These are phyloP conservation scores for Eupelmus urozonus DNA, from an alignment of 2,888 invertebrate genomes.

Conservation along the genomic window DNA sequence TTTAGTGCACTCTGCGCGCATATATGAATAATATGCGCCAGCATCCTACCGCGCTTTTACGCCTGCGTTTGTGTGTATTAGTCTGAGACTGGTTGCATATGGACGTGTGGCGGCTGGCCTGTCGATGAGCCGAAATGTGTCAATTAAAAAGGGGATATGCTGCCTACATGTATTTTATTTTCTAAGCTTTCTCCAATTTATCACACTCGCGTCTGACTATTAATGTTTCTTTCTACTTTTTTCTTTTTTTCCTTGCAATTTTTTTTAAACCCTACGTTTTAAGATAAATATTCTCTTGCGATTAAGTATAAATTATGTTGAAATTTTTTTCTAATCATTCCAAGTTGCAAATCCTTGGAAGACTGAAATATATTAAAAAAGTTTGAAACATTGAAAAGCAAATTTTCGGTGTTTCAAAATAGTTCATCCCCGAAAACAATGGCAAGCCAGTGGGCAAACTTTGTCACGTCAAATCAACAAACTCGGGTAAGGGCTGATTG, in stretches of 20 bases:
- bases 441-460: too few species aligned
- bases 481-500: constrained; percentile 74
- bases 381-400: too few species aligned
- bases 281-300: too few species aligned
- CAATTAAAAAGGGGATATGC: constrained; percentile 53
- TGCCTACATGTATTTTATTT: neutral
- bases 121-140: constrained; percentile 47
- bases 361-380: too few species aligned
- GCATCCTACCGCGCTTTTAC: neutral
- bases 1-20: constrained; percentile 71
- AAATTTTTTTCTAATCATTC: too few species aligned
- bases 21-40: constrained; percentile 71
- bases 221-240: neutral
- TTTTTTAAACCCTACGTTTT: too few species aligned
- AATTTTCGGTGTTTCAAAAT: too few species aligned
- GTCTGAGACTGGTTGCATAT: constrained; percentile 27
- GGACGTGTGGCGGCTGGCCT: constrained; percentile 5
- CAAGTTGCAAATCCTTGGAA: too few species aligned
- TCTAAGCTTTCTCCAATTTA: neutral
- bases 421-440: too few species aligned
- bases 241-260: neutral
- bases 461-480: constrained; percentile 48
- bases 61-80: neutral
- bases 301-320: too few species aligned
- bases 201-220: neutral